Base-by-base conservation (phyloP, 2,888 invertebrate genomes). In the Hoplodrina ambigua region DNA sequence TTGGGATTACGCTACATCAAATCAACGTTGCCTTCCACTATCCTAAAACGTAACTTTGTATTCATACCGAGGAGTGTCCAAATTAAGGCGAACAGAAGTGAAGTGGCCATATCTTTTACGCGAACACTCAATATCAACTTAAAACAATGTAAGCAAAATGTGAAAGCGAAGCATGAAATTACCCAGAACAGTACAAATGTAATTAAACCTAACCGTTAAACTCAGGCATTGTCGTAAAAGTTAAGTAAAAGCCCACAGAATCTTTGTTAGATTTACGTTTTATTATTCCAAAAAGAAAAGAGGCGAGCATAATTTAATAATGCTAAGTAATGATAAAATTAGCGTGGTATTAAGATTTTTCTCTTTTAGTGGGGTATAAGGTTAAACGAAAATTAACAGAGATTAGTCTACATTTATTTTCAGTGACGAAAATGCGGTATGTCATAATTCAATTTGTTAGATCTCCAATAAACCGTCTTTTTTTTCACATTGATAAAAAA, bases 61-160 rank as follows among this genome's bases (percentile, higher is more conserved):
- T 89, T 87, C 84, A 88, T 89, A 83, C 87, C 87, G 85, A 81
- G 78, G 85, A 82, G 77, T 82, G 85, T 84, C 86, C 85, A 92
- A 93, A 92, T 93, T 91, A 92, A 90, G 84, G 81, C 80, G 82
- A 80, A 79, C 80, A 85, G 84, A 88, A 86, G 86, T 86, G 83
- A 88, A 91, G 89, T 89, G 88, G 87, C 87, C 85, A 88, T 91
- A 91, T 92, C 89, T 91, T 92, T 91, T 90, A 91, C 86, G 89
- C 85, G 87, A 90, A 89, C 88, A 88, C 87, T 86, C 88, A 90
- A 92, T 93, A 92, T 90, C 89, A 91, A 91, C 90, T 91, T 91
- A 87, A 90, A 91, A 94, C 93, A 94, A 92, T 93, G 92, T 93
- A 94, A 90, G 91, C 89, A 86, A 92, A 93, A 91, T 85, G 88